phyloP scores from a whole-genome alignment of 2,797 vertebrate species.

The Gallinago stenura region DNA sequence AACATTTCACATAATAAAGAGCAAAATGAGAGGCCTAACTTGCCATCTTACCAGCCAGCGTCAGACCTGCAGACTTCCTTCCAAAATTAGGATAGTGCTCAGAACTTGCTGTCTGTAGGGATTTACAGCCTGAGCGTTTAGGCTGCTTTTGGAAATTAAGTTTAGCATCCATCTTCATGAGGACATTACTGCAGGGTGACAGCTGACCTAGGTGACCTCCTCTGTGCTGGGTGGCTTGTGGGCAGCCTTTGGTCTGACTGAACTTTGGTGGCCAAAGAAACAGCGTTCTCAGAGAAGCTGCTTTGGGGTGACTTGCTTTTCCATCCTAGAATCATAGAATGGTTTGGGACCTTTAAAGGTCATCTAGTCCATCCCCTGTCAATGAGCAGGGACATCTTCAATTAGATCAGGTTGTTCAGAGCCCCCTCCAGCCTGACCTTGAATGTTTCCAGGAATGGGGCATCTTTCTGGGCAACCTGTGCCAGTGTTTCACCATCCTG shows the following conservation, averaged over 20 bases:
- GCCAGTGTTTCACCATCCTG: background rate
- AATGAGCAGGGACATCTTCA: background rate
- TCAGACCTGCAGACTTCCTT: background rate
- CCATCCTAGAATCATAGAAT: background rate
- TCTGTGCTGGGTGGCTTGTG: background rate
- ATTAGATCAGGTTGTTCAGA: background rate
- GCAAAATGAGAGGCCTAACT: background rate
- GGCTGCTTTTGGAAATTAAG: background rate
- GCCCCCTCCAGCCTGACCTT: background rate
- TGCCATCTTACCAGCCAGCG: background rate
- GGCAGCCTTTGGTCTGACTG: background rate
- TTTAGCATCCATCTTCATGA: rapidly evolving
- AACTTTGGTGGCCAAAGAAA: background rate
- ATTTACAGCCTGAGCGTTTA: background rate
- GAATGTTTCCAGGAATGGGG: background rate
- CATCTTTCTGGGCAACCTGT: background rate
- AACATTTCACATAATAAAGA: background rate
- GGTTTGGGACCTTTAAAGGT: background rate
- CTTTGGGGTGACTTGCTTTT: background rate
- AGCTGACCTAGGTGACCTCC: background rate
- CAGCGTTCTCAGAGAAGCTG: background rate
- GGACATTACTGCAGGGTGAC: background rate
- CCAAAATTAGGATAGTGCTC: background rate
- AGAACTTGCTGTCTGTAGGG: background rate
- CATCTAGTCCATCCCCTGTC: background rate